phyloP scores from a whole-genome alignment of 2,888 invertebrate genomes.

The Eupsilia transversa region DNA sequence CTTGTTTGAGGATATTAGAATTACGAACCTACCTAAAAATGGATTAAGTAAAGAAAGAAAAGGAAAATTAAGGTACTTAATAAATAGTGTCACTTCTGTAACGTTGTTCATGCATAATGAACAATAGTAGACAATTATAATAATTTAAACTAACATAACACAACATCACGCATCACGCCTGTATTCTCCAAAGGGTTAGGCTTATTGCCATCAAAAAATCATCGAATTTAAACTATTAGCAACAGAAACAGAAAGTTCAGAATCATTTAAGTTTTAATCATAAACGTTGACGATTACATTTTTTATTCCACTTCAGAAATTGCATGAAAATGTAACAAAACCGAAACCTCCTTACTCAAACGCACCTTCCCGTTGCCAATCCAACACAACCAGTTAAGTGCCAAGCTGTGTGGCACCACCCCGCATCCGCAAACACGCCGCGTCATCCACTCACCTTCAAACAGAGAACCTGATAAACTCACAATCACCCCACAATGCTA shows the following conservation, averaged over 20 bases:
- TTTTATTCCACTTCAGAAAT: neutral
- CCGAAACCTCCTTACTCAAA: constrained; percentile 6
- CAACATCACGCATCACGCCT: no score
- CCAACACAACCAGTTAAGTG: constrained; percentile 35
- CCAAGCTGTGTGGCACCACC: constrained; percentile 53
- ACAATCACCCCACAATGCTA: constrained; percentile 75
- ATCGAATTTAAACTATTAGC: neutral
- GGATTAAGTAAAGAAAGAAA: neutral
- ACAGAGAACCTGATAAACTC: constrained; percentile 69
- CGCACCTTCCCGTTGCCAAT: constrained; percentile 20
- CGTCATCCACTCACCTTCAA: constrained; percentile 76
- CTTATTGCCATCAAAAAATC: no score
- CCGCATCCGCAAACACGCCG: constrained; percentile 66
- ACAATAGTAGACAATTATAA: neutral
- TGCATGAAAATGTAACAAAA: neutral
- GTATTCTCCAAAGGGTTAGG: no score
- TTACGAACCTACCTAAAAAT: neutral
- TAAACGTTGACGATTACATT: neutral
- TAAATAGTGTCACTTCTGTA: neutral
- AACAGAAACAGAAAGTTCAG: neutral
- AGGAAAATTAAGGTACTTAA: neutral
- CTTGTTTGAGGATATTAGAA: neutral
- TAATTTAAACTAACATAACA: no score
- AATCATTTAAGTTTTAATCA: neutral
- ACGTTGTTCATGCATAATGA: no score